phyloP scores from a whole-genome alignment of 2,113 vertebrate species.

The Gopherus flavomarginatus region DNA sequence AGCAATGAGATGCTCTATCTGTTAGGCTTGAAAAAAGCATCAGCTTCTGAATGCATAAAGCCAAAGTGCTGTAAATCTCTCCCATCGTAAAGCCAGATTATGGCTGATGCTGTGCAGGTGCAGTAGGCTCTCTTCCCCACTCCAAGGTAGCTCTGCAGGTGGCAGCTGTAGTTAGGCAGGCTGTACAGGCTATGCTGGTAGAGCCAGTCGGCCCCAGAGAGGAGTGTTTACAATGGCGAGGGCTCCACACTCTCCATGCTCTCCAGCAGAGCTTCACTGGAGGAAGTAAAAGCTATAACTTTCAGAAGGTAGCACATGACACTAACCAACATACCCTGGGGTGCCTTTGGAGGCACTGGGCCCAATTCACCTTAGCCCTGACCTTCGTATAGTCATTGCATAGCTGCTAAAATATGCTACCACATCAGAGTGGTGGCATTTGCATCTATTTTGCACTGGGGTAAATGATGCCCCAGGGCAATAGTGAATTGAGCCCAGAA shows the following conservation, averaged over 20 bases:
- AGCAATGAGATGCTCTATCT: neutral
- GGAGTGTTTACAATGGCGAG: neutral
- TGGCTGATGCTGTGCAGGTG: neutral
- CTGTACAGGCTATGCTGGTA: too few relatives aligned
- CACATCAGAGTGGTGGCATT: neutral
- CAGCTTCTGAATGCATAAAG: neutral
- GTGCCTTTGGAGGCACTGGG: neutral
- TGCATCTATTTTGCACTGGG: neutral
- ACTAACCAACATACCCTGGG: neutral
- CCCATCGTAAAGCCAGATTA: neutral
- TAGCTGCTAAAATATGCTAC: neutral
- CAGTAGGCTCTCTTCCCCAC: neutral
- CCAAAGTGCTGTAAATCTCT: neutral
- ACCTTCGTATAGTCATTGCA: neutral
- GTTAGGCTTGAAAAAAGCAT: constrained; percentile 3
- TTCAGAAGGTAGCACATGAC: neutral
- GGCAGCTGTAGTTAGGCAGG: neutral
- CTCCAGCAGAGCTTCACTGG: neutral
- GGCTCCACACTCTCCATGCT: neutral
- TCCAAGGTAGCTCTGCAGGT: neutral
- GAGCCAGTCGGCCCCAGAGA: neutral
- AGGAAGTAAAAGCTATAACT: neutral
- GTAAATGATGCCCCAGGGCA: neutral
- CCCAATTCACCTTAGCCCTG: neutral
- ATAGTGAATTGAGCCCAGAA: neutral